These are phyloP conservation scores for Oxytorus armatus DNA, from an alignment of 2,888 invertebrate genomes.

Conservation along the genomic window DNA sequence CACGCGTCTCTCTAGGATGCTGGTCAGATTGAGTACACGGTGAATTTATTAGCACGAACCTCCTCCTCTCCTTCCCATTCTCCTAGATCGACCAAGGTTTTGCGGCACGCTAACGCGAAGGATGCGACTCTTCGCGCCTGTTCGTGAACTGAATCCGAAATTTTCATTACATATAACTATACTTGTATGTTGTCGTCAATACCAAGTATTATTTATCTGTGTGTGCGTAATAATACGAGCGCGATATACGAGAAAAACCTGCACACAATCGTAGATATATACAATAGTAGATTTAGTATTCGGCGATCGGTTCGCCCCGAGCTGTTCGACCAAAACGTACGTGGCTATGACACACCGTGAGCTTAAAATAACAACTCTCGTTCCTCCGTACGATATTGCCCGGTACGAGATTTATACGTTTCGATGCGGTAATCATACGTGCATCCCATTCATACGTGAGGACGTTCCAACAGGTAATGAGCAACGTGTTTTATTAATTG, in stretches of 20 bases:
- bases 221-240: conserved; percentile 36
- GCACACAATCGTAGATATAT: conserved; percentile 21
- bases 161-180: conserved; percentile 19
- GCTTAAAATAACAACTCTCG: conserved; percentile 59
- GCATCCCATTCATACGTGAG: conserved; percentile 61
- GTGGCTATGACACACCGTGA: conserved; percentile 60
- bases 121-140: conserved; percentile 35
- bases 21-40: conserved; percentile 76
- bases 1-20: conserved; percentile 72
- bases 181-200: neutral
- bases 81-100: conserved; percentile 36
- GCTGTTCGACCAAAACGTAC: conserved; percentile 44
- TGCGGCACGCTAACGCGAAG: conserved; percentile 43
- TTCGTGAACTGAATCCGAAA: conserved; percentile 59
- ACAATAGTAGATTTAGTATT: conserved; percentile 59
- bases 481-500: conserved; percentile 30
- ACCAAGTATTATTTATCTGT: conserved; percentile 11
- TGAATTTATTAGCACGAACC: conserved; percentile 79
- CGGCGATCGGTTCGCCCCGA: conserved; percentile 56
- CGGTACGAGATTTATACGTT: conserved; percentile 48
- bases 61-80: no score
- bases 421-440: conserved; percentile 66
- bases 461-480: conserved; percentile 32
- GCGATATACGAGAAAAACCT: conserved; percentile 8
- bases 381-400: conserved; percentile 22